Evolutionary conservation across 2,797 vertebrate genomes (phyloP), one percentile per base, ranked within the genome.

Genomic region (Falco columbarius): DNA sequence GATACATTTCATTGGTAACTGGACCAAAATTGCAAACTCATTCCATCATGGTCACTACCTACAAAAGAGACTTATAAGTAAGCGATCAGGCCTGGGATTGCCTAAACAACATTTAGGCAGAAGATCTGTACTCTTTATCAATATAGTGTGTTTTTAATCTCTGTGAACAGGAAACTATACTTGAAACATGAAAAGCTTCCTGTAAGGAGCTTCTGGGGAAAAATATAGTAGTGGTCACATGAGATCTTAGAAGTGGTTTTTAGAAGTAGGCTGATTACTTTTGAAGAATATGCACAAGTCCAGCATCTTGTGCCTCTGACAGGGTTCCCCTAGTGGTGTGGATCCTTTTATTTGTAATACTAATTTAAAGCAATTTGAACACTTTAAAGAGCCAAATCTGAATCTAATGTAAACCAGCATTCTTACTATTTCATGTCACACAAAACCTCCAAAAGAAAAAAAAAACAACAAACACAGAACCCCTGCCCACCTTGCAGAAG

Each of bases 401-500:
- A 82, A 62, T 54, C 36, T 34, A 47, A 72, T 20, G 10, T 51
- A 52, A 84, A 84, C 4, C 12, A 70, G 30, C 85, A 70, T 79
- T 73, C 36, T 79, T 85, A 38, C 21, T 36, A 34, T 44, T 90
- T 77, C 22, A 68, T 42, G 23, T 71, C 2, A 77, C 2, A 13
- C 75, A 72, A 61, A 22, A 0, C 0, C 10, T 9, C n/a, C 23
- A 23, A 52, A 6, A 44, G 29, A 77, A 63, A 1, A 2, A 80
- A 70, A 29, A 26, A 23, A 47, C 6, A 44, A 26, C 36, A 38
- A 38, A 38, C 36, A 42, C 16, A 42, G 44, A 38, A 6, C 1
- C 2, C 20, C 3, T 1, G 0, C 14, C 3, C 42, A 15, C 18
- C 6, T 6, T 0, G 3, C 4, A 84, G 44, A 82, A 74, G 11